Conservation (phyloP, 2,113 vertebrate genomes). For the Grantiella picta region DNA sequence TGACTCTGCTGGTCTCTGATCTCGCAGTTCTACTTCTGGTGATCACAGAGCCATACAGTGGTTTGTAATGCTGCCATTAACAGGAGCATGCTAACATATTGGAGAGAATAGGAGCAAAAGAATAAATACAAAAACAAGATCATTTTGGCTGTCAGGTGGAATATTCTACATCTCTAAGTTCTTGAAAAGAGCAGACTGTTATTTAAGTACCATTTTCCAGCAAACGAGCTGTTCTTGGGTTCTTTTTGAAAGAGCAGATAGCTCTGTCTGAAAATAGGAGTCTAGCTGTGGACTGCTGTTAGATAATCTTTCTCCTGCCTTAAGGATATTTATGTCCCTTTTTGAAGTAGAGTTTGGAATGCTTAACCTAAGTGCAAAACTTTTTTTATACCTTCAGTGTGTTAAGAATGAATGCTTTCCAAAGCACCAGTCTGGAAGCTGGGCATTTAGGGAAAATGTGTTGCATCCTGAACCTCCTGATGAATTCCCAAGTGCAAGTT, state of each 20-base stretch:
- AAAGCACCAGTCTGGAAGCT: background rate
- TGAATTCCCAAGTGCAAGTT: background rate
- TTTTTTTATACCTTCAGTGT: background rate
- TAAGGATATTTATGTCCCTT: background rate
- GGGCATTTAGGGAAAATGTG: background rate
- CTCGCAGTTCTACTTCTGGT: background rate
- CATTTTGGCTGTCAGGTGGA: background rate
- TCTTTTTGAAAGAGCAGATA: background rate
- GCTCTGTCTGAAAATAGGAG: background rate
- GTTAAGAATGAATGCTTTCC: background rate
- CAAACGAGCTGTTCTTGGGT: background rate
- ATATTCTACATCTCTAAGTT: background rate
- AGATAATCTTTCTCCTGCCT: background rate
- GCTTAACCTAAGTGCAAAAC: background rate
- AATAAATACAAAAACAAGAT: background rate
- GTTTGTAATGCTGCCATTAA: background rate
- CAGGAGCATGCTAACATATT: background rate
- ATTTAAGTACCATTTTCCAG: background rate
- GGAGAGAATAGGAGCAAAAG: background rate
- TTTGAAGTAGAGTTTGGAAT: background rate
- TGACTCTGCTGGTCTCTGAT: background rate
- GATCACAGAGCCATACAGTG: background rate
- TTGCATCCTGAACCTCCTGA: background rate
- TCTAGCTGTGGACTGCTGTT: background rate
- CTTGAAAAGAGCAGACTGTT: background rate